These are phyloP conservation scores for Aptenodytes forsteri DNA, from an alignment of 2,113 vertebrate genomes.

Conservation along the genomic window DNA sequence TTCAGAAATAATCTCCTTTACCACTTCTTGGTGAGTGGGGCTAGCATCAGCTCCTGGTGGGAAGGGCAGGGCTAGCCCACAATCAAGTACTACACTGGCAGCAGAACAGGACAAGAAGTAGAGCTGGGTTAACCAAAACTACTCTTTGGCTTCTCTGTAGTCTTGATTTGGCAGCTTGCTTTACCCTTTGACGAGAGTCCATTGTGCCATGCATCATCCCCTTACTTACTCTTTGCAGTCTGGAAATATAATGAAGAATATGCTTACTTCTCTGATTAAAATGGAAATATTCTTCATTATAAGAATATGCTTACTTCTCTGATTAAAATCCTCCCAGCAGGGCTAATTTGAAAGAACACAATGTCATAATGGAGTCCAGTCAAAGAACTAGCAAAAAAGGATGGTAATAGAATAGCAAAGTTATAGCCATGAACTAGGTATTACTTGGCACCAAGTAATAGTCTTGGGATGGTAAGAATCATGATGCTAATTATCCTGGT, in stretches of 20 bases:
- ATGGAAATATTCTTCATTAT: no score
- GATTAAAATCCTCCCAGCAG: background rate
- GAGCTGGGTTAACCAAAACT: background rate
- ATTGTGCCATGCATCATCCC: background rate
- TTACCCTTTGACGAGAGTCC: background rate
- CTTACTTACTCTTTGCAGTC: background rate
- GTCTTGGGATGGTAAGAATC: background rate
- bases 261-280: background rate
- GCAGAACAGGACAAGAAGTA: background rate
- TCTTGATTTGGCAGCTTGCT: background rate
- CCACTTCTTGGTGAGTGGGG: background rate
- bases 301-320: background rate
- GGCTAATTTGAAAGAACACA: background rate
- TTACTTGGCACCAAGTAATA: background rate
- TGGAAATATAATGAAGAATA: background rate
- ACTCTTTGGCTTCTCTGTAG: background rate
- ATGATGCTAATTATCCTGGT: background rate
- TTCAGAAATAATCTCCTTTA: background rate
- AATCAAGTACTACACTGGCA: background rate
- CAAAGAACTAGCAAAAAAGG: background rate
- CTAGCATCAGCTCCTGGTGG: background rate
- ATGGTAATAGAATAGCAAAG: background rate
- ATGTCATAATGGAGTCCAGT: background rate
- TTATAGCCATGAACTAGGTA: background rate
- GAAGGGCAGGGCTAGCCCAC: background rate